These are phyloP conservation scores for Ondatra zibethicus DNA, from an alignment of 2,113 vertebrate genomes.

Conservation along the genomic window DNA sequence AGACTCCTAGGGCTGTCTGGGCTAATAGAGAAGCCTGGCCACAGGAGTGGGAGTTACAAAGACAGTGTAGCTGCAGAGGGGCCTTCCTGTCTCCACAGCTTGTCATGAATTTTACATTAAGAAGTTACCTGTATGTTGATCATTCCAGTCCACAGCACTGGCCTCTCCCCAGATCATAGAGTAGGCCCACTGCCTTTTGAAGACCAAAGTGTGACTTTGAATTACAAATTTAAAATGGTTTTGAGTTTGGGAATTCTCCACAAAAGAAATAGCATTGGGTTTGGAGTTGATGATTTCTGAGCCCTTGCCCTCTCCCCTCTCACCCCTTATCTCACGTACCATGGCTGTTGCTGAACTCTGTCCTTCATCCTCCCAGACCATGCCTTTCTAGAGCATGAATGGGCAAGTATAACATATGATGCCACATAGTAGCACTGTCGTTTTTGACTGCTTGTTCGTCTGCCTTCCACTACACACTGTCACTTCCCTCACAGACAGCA, in stretches of 20 bases:
- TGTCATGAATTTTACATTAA: neutral
- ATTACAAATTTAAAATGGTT: slow-evolving; percentile 8
- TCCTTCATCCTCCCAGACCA: neutral
- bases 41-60: neutral
- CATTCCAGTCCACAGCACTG: neutral
- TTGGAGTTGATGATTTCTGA: neutral
- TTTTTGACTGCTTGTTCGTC: neutral
- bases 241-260: neutral
- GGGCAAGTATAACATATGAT: neutral
- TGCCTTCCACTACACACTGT: neutral
- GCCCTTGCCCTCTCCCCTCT: neutral
- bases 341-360: neutral
- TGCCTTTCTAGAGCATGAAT: neutral
- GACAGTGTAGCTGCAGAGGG: neutral
- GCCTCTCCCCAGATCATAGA: neutral
- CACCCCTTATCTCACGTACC: neutral
- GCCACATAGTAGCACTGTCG: fast-evolving
- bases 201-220: neutral
- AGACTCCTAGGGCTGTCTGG: neutral
- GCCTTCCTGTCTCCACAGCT: neutral
- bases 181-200: neutral
- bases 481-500: neutral
- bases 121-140: neutral
- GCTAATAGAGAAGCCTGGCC: neutral
- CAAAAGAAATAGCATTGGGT: neutral